Evolutionary conservation across 37 sponge, comb jelly and placozoan species (phyloP), one percentile per base, ranked within the genome.

Genomic region (Chondrilla cf. caribensis): DNA sequence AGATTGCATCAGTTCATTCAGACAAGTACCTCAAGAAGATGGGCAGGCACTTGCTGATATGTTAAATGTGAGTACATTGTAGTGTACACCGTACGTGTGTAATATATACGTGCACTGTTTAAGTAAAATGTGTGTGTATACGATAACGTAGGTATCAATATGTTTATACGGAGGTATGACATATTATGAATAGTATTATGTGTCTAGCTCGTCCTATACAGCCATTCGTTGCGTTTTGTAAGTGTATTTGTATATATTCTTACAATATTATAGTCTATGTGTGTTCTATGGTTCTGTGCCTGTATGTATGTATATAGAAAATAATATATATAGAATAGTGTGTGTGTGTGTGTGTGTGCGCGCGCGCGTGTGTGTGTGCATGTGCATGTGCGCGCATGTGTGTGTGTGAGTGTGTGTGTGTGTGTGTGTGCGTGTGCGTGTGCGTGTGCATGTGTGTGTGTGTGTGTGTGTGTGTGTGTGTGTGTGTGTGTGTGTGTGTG

Each of bases 391-490:
- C 44, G 79, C 32, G 15, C 44, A 43, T 44, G 79, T 78, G 9
- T 60, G 29, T 26, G 64, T 60, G 29, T 26, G 28, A 21, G 64
- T 60, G 38, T 26, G 38, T 71, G 73, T 18, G 38, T 71, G 38
- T 71, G 73, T 26, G 38, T 35, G 73, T 35, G 4, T 71, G 73
- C 19, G 35, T 26, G 38, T 33, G 35, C 4, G 38, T 71, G 38
- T 35, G 80, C 4, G 24, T 28, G 64, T 60, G 64, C 15, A 22
- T 26, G 29, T 60, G 64, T 22, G 80, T 79, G 80, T 79, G 80
- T 78, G 79, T 78, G 79, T 78, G 79, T 78, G 79, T 79, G 80
- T 79, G 80, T 57, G 60, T 79, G 80, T 79, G 80, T 57, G 80
- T 79, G 80, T 79, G 80, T 79, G 80, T 79, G 80, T 57, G 80